Evolutionary conservation across 2,797 vertebrate genomes (phyloP).

Genomic region (Spondyliosoma cantharus): DNA sequence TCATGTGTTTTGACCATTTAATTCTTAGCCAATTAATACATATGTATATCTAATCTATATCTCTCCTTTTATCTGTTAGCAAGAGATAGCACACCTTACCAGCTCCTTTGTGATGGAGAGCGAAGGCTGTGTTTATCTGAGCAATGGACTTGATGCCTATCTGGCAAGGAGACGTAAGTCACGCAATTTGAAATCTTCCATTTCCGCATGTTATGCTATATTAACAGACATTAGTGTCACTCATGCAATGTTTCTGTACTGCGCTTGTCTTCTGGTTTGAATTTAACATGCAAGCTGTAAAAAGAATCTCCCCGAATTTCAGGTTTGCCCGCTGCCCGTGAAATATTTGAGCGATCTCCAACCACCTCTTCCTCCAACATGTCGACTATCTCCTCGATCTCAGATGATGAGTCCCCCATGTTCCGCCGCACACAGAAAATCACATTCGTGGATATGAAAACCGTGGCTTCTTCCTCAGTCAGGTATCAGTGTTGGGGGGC

Average conservation of each 20-base stretch:
- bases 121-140: constrained; percentile 85
- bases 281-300: not conserved
- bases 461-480: constrained; percentile 87
- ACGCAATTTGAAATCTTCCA: not conserved
- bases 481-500: constrained; percentile 62
- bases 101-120: constrained; percentile 89
- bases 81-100: constrained; percentile 87
- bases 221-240: not conserved
- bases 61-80: constrained; percentile 70
- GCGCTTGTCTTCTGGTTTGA: not conserved
- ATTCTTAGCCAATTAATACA: not conserved
- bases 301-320: constrained; percentile 19
- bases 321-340: constrained; percentile 53
- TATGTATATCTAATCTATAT: not conserved
- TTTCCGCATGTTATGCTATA: not conserved
- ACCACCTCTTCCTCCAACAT: constrained; percentile 62
- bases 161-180: constrained; percentile 86
- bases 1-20: not conserved
- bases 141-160: constrained; percentile 85
- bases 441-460: constrained; percentile 89
- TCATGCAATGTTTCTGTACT: not conserved
- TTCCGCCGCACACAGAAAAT: constrained; percentile 79
- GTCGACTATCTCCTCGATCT: constrained; percentile 50
- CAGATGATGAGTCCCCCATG: constrained; percentile 81
- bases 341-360: constrained; percentile 48